phyloP scores from a whole-genome alignment of 1,140 invertebrate species.

The Paralvinella palmiformis region DNA sequence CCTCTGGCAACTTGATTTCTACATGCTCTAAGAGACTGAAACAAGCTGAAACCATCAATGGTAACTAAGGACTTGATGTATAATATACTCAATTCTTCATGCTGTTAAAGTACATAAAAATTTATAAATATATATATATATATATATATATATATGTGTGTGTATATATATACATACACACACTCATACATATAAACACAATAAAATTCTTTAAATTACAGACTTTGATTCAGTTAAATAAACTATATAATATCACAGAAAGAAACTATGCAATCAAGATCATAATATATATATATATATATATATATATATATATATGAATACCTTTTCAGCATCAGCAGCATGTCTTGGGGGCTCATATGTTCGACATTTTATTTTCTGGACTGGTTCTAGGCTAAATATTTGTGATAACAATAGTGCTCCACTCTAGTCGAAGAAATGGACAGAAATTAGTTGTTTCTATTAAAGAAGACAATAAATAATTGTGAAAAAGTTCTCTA shows the following conservation, averaged over 20 bases:
- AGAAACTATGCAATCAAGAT: too few species aligned
- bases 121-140: constrained; percentile 5
- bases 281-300: too few species aligned
- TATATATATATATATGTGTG: too few species aligned
- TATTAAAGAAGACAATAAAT: not conserved
- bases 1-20: constrained; percentile 74
- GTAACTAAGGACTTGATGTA: constrained; percentile 70
- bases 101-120: constrained; percentile 30
- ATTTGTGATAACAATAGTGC: constrained; percentile 74
- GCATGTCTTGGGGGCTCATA: constrained; percentile 58
- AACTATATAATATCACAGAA: too few species aligned
- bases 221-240: too few species aligned
- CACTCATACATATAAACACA: too few species aligned
- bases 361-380: constrained; percentile 75
- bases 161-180: too few species aligned
- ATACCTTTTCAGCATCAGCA: constrained; percentile 54
- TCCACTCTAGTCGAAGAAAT: constrained; percentile 66
- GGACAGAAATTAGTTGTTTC: not conserved
- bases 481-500: not conserved
- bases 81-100: constrained; percentile 78
- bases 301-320: too few species aligned
- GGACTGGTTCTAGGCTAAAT: constrained; percentile 74
- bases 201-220: too few species aligned
- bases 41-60: constrained; percentile 75
- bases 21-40: constrained; percentile 71